phyloP scores from a whole-genome alignment of 1,140 invertebrate species.

The Diuraphis noxia region DNA sequence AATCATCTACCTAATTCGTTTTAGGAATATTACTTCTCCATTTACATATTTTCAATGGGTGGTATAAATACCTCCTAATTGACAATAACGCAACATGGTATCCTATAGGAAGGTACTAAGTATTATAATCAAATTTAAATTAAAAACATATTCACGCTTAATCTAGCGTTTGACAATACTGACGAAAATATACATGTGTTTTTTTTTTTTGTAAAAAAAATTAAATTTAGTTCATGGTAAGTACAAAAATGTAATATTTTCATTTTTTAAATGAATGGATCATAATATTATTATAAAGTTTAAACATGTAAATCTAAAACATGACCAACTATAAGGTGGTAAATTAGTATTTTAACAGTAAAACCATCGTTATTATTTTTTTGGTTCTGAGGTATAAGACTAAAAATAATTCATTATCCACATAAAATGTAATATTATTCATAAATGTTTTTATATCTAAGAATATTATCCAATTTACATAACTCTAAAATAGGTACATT shows the following conservation, averaged over 20 bases:
- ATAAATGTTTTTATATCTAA: not conserved
- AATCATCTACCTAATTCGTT: not conserved
- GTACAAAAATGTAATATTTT: not conserved
- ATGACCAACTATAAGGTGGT: not conserved
- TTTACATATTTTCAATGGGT: not conserved
- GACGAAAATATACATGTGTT: not conserved
- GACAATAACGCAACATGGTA: not conserved
- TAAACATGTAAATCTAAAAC: not conserved
- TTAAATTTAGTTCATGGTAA: not conserved
- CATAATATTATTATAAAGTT: not conserved
- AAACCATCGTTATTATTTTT: not conserved
- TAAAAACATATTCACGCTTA: not conserved
- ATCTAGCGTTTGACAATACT: not conserved
- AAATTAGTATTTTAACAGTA: not conserved
- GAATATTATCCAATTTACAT: not conserved
- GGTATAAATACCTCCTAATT: not conserved
- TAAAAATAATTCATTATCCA: not conserved
- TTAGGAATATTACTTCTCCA: not conserved
- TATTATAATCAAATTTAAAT: not conserved
- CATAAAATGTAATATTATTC: not conserved
- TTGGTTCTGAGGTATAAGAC: not conserved
- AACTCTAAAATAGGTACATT: not conserved
- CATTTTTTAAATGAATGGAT: not conserved
- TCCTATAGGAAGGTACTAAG: not conserved
- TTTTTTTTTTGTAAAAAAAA: not conserved